A percentile compares a stretch with the other conserved stretches of the same genome.
Evolutionary conservation across 2,888 invertebrate genomes (phyloP).

Genomic region (Drosophila neonasuta): DNA sequence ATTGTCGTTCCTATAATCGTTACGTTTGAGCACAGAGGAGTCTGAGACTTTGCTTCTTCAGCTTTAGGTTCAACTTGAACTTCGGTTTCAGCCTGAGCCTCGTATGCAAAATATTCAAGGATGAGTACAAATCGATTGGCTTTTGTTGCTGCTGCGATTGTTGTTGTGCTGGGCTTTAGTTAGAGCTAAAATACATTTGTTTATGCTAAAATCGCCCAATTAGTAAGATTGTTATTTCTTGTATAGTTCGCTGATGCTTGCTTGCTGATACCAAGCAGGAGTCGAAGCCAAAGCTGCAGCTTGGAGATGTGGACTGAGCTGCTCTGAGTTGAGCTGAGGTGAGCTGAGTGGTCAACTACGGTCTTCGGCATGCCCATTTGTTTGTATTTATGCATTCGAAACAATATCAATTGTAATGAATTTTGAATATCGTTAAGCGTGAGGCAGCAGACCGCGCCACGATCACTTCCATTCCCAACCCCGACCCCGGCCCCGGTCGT

Average conservation of each 20-base stretch:
- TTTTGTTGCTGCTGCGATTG: conserved; percentile 30
- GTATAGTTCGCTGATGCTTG: conserved; percentile 78
- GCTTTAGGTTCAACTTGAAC: conserved; percentile 2
- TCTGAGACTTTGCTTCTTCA: background rate
- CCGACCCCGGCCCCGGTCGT: background rate
- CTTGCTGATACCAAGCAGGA: conserved; percentile 58
- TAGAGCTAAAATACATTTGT: conserved; percentile 82
- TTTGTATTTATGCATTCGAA: conserved; percentile 80
- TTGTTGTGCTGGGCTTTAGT: conserved; percentile 62
- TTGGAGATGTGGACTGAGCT: conserved; percentile 12
- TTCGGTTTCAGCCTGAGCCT: conserved; percentile 27
- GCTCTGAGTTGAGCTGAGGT: background rate
- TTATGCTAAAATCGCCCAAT: conserved; percentile 83
- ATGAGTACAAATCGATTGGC: conserved; percentile 76
- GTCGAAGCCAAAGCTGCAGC: background rate
- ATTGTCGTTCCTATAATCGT: conserved; percentile 35
- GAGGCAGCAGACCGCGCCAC: conserved; percentile 43
- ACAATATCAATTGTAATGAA: conserved; percentile 82
- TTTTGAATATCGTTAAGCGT: conserved; percentile 81
- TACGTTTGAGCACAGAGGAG: conserved; percentile 13
- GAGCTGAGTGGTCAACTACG: conserved; percentile 26
- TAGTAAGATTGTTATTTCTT: conserved; percentile 83
- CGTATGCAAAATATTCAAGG: conserved; percentile 76
- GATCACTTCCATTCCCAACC: background rate
- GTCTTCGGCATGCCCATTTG: conserved; percentile 67